These are phyloP conservation scores for Xenopus borealis DNA, from an alignment of 2,113 vertebrate species.

Conservation along the genomic window DNA sequence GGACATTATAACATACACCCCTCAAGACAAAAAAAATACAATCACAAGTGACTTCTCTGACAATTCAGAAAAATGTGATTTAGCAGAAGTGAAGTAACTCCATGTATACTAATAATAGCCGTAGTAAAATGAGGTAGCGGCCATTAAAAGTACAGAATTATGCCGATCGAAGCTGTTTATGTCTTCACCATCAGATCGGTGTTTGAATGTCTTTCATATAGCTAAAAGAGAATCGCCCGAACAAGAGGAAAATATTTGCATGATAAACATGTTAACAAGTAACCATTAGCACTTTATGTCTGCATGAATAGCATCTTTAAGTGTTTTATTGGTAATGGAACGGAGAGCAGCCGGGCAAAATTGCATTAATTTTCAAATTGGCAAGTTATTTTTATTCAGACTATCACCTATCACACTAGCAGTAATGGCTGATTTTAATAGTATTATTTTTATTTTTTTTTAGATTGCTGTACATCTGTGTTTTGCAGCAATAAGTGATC, in stretches of 20 bases:
- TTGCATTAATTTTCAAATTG: constrained; percentile 56
- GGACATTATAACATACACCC: too few species aligned
- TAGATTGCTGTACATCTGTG: too few species aligned
- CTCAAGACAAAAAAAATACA: too few species aligned
- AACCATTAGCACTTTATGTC: constrained; percentile 68
- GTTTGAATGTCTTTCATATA: constrained; percentile 61
- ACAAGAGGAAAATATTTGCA: constrained; percentile 61
- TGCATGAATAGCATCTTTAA: constrained; percentile 65
- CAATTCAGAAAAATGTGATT: too few species aligned
- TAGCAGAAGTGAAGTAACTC: too few species aligned
- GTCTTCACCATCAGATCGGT: constrained; percentile 59
- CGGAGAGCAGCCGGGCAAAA: constrained; percentile 54
- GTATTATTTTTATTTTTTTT: neutral
- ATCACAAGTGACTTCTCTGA: too few species aligned
- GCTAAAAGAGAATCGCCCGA: constrained; percentile 58
- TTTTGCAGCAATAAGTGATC: too few species aligned
- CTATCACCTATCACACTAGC: constrained; percentile 47
- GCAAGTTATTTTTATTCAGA: constrained; percentile 57
- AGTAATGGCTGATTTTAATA: neutral
- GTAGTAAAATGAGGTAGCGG: constrained; percentile 41
- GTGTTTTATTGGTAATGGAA: constrained; percentile 65
- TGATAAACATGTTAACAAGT: constrained; percentile 68
- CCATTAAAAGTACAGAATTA: constrained; percentile 49
- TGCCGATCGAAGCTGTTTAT: constrained; percentile 54
- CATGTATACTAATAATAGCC: too few species aligned